These are phyloP conservation scores for Catocala sponsa DNA, from an alignment of 2,888 invertebrate genomes.

Conservation along the genomic window DNA sequence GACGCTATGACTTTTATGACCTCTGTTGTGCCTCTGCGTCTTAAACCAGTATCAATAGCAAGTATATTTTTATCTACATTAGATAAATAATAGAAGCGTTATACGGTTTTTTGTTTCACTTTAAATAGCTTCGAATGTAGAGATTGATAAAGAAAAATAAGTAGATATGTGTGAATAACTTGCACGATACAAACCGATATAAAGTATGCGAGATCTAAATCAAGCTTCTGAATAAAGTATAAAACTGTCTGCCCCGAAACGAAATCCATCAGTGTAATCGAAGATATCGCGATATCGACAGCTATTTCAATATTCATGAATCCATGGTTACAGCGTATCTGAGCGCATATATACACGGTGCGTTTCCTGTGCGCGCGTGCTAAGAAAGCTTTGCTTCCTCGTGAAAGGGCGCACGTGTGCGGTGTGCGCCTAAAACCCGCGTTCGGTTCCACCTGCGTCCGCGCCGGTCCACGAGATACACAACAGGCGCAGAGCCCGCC, in stretches of 20 bases:
- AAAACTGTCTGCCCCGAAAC: not conserved
- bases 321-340: constrained; percentile 56
- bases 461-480: constrained; percentile 59
- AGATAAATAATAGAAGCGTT: too few species aligned
- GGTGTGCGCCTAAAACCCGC: constrained; percentile 66
- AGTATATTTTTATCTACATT: too few species aligned
- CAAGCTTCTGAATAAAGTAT: constrained; percentile 1
- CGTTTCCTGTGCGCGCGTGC: constrained; percentile 63
- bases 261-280: constrained; percentile 1
- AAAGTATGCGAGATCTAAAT: not conserved
- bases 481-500: constrained; percentile 71
- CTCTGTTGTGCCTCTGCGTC: too few species aligned
- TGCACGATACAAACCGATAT: not conserved
- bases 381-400: constrained; percentile 70
- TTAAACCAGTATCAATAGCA: too few species aligned
- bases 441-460: constrained; percentile 75
- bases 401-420: constrained; percentile 82
- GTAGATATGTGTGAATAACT: not conserved
- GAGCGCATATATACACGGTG: constrained; percentile 55
- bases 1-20: too few species aligned
- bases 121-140: too few species aligned
- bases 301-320: constrained; percentile 43
- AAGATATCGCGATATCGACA: not conserved
- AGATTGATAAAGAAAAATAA: too few species aligned
- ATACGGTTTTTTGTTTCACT: too few species aligned